phyloP scores from a whole-genome alignment of 2,113 vertebrate species.

The Plotosus lineatus region DNA sequence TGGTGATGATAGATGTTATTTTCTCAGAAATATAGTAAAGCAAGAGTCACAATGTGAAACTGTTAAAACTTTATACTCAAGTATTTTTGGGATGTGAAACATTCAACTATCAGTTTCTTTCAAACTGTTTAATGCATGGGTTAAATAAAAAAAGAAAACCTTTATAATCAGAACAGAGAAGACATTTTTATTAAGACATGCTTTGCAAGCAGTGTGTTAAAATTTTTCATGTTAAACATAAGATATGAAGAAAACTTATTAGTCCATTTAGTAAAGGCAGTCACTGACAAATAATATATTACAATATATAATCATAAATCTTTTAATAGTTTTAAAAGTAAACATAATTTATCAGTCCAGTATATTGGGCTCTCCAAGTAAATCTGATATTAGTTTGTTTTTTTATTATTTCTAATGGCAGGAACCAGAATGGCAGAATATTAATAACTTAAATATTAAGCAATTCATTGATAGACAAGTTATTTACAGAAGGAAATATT shows the following conservation, averaged over 20 bases:
- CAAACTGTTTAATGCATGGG: not conserved
- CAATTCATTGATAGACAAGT: slow-evolving; percentile 43
- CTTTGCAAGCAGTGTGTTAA: slow-evolving; percentile 47
- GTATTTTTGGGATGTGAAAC: slow-evolving; percentile 24
- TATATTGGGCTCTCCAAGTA: slow-evolving; percentile 11
- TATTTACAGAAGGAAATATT: slow-evolving; percentile 50
- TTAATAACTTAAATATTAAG: slow-evolving; percentile 62
- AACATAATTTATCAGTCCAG: slow-evolving; percentile 37
- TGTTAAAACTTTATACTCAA: not conserved
- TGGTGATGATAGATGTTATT: not conserved
- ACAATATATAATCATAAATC: slow-evolving; percentile 37
- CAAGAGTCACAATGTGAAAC: slow-evolving; percentile 9
- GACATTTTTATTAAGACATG: slow-evolving; percentile 50
- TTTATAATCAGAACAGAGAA: not conserved
- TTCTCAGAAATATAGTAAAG: slow-evolving; percentile 3
- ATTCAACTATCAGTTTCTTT: not conserved
- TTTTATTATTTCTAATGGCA: slow-evolving; percentile 23
- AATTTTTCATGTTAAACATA: slow-evolving; percentile 22
- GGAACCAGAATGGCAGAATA: slow-evolving; percentile 42
- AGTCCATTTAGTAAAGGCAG: slow-evolving; percentile 53
- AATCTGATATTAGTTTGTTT: slow-evolving; percentile 32
- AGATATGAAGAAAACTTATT: slow-evolving; percentile 39
- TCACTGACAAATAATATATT: slow-evolving; percentile 42
- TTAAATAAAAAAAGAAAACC: not conserved
- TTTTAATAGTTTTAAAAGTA: slow-evolving; percentile 28